Conservation (phyloP, 2,888 invertebrate genomes). For the Leuctra nigra region DNA sequence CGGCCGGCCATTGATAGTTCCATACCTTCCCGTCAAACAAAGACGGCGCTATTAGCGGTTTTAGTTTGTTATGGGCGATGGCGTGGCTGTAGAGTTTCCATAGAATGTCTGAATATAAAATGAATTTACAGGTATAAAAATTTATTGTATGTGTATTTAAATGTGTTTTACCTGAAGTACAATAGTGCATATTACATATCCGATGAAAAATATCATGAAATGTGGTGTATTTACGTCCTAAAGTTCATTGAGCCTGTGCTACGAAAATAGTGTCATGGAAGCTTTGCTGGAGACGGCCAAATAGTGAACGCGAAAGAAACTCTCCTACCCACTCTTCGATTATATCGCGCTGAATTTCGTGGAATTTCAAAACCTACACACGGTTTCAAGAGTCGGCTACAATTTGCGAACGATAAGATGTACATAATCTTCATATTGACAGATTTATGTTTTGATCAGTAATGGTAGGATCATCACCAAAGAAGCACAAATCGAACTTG, state of each 20-base stretch:
- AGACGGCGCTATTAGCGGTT: too few species aligned
- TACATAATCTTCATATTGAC: neutral
- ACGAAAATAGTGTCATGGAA: constrained; percentile 6
- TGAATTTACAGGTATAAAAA: neutral
- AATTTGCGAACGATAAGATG: neutral
- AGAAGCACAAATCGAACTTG: neutral
- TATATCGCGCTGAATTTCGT: neutral
- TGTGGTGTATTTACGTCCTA: too few species aligned
- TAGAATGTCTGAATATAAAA: neutral
- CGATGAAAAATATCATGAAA: neutral
- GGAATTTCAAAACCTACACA: neutral
- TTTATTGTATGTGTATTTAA: neutral
- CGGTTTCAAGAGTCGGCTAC: neutral
- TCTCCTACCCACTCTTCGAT: neutral
- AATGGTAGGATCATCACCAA: constrained; percentile 1
- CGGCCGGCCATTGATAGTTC: too few species aligned
- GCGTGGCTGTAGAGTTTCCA: too few species aligned
- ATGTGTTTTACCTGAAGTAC: neutral
- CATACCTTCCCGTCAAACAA: too few species aligned
- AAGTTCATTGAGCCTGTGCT: too few species aligned
- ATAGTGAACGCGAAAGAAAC: neutral
- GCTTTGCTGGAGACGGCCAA: neutral
- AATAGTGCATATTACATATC: neutral
- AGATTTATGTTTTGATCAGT: neutral
- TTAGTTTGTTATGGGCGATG: too few species aligned